Evolutionary conservation across 2,797 vertebrate species (phyloP).

Genomic region (Pseudotriccus pelzelni): DNA sequence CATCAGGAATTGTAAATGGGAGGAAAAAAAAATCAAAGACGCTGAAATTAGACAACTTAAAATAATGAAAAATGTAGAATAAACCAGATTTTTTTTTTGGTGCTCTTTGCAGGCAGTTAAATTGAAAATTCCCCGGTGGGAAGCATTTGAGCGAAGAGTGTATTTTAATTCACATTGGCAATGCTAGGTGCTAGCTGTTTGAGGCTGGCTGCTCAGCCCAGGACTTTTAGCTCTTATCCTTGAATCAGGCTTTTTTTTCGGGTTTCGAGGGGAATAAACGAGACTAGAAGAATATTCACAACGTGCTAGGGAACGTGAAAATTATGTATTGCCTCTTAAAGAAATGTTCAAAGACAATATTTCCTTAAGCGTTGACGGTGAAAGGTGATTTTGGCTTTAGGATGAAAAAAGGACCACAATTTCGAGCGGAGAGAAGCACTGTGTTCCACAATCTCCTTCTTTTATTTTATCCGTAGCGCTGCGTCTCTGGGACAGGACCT

Average conservation of each 20-base stretch:
- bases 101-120: neutral
- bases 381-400: neutral
- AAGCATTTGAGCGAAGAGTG: neutral
- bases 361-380: neutral
- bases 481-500: neutral
- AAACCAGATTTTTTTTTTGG: neutral
- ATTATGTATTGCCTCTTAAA: neutral
- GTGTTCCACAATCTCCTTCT: neutral
- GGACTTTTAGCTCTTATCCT: neutral
- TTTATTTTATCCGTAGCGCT: neutral
- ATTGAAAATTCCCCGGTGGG: neutral
- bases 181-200: neutral
- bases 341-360: neutral
- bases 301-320: neutral
- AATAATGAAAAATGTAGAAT: neutral
- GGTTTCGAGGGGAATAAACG: neutral
- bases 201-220: neutral
- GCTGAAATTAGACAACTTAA: neutral
- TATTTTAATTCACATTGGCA: neutral
- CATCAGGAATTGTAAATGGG: conserved; percentile 25
- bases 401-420: neutral
- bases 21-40: conserved; percentile 22
- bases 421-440: neutral
- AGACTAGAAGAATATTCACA: neutral
- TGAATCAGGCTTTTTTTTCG: neutral